phyloP scores from a whole-genome alignment of 2,113 vertebrate genomes.

The Amia ocellicauda region DNA sequence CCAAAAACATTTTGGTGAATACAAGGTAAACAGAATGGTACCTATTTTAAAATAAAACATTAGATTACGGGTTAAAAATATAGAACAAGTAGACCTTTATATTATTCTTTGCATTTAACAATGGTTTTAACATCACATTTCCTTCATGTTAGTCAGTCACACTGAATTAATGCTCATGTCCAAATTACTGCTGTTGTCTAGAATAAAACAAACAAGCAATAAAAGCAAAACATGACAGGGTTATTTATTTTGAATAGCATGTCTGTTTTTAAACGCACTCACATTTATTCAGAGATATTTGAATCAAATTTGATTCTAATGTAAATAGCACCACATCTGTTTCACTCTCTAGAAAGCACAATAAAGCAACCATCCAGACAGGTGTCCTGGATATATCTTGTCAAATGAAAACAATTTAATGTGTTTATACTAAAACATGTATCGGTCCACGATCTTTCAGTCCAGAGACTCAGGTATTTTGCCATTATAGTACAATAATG shows the following conservation, averaged over 20 bases:
- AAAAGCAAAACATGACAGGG: slow-evolving; percentile 26
- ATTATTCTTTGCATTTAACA: background rate
- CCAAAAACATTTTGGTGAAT: slow-evolving; percentile 32
- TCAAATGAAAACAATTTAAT: slow-evolving; percentile 45
- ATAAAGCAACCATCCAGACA: slow-evolving; percentile 39
- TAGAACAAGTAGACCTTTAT: slow-evolving; percentile 22
- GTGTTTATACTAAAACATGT: slow-evolving; percentile 26
- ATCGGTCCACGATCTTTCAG: too few species aligned
- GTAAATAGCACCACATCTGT: slow-evolving; percentile 53
- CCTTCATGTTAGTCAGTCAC: background rate
- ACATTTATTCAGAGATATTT: slow-evolving; percentile 58
- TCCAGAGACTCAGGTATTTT: too few species aligned
- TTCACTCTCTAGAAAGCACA: slow-evolving; percentile 43
- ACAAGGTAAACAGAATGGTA: background rate
- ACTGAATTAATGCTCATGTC: too few species aligned
- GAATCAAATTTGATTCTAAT: slow-evolving; percentile 66
- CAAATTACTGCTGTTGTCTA: too few species aligned
- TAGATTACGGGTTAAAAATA: slow-evolving; percentile 18
- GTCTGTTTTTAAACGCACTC: slow-evolving; percentile 53
- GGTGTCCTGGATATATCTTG: slow-evolving; percentile 42
- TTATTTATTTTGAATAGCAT: slow-evolving; percentile 29
- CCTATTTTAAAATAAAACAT: slow-evolving; percentile 8
- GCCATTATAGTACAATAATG: too few species aligned
- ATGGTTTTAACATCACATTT: too few species aligned
- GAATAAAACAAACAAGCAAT: slow-evolving; percentile 46